A percentile compares a stretch with the other conserved stretches of the same genome.
Evolutionary conservation across 2,888 invertebrate genomes (phyloP).

Genomic region (Trichacis sp.): DNA sequence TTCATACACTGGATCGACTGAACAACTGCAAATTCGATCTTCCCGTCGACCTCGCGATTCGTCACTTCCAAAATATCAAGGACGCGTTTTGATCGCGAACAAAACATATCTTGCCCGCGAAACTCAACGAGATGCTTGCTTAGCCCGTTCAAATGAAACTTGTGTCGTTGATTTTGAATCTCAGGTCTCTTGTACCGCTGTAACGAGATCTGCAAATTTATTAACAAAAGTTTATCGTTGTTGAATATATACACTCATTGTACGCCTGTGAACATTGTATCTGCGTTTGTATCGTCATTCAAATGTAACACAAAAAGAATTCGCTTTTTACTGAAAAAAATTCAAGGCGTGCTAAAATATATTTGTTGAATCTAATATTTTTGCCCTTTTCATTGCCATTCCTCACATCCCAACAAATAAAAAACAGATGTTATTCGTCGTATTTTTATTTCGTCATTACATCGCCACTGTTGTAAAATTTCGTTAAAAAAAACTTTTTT

Average conservation of each 20-base stretch:
- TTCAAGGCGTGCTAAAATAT: slow-evolving; percentile 27
- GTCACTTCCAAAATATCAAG: slow-evolving; percentile 97
- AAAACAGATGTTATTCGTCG: no score
- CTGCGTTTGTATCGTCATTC: slow-evolving; percentile 9
- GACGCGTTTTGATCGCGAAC: slow-evolving; percentile 74
- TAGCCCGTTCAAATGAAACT: no score
- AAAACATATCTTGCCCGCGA: slow-evolving; percentile 5
- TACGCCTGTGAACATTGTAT: neutral
- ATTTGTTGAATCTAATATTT: slow-evolving; percentile 18
- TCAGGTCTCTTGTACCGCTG: neutral
- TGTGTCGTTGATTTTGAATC: neutral
- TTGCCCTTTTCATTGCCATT: neutral
- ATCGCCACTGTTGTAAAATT: no score
- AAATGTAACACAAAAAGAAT: slow-evolving; percentile 14
- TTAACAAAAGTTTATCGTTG: neutral
- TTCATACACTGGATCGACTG: slow-evolving; percentile 89
- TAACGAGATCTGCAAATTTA: no score
- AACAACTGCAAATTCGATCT: slow-evolving; percentile 89
- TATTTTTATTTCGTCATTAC: no score
- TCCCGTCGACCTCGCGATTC: slow-evolving; percentile 95
- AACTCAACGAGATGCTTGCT: neutral
- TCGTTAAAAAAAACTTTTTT: no score
- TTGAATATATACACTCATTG: neutral
- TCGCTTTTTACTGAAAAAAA: slow-evolving; percentile 26
- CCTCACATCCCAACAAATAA: neutral